These are phyloP conservation scores for Styela clava DNA, from an alignment of 23 tunicate species.

Conservation along the genomic window DNA sequence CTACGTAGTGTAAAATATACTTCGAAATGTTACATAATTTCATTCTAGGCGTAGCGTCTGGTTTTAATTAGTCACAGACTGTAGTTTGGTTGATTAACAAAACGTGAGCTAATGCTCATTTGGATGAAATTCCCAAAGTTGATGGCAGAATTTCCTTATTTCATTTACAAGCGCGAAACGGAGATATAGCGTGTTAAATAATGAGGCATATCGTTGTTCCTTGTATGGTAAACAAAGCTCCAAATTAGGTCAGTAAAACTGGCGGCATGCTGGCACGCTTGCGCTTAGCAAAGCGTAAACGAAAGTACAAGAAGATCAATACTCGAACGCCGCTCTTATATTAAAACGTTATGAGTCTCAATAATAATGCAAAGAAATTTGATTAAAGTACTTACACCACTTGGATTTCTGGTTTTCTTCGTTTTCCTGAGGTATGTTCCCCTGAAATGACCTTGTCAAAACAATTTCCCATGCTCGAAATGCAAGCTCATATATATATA, in stretches of 20 bases:
- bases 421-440: neutral
- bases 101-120: neutral
- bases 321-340: too few species aligned
- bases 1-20: too few species aligned
- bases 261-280: neutral
- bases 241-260: neutral
- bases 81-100: neutral
- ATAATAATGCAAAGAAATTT: too few species aligned
- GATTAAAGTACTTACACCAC: conserved; percentile 11
- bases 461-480: conserved; percentile 5
- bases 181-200: neutral
- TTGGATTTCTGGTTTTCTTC: conserved; percentile 4
- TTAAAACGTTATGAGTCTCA: too few species aligned
- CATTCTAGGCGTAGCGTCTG: neutral
- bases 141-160: too few species aligned
- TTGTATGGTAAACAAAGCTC: neutral
- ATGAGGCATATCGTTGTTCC: neutral
- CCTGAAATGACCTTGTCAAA: neutral
- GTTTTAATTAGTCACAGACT: neutral
- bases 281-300: neutral
- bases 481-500: neutral
- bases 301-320: neutral
- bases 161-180: too few species aligned
- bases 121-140: too few species aligned
- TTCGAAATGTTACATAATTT: too few species aligned